Evolutionary conservation across 2,113 vertebrate species (phyloP).

Genomic region (Gavialis gangeticus): DNA sequence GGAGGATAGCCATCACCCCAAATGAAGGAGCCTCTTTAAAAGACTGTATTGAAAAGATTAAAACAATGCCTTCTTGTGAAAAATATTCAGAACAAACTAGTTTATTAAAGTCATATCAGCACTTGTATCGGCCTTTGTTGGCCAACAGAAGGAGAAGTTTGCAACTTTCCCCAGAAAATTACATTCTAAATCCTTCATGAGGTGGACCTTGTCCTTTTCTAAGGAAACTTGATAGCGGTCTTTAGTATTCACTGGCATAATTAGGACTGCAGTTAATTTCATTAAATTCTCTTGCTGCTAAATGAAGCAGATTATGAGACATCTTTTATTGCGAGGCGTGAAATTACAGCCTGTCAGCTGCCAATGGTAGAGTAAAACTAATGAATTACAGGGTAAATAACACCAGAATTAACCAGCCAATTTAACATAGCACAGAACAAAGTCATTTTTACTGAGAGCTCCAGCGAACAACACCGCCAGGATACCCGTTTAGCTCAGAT

Average conservation of each 20-base stretch:
- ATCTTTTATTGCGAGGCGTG: slow-evolving; percentile 99
- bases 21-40: not conserved
- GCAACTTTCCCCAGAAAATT: slow-evolving; percentile 90
- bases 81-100: slow-evolving; percentile 83
- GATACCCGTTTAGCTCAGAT: slow-evolving; percentile 18
- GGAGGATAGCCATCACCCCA: not conserved
- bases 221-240: slow-evolving; percentile 92
- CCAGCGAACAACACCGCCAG: slow-evolving; percentile 55
- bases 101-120: slow-evolving; percentile 77
- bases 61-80: slow-evolving; percentile 72
- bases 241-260: slow-evolving; percentile 99
- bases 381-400: slow-evolving; percentile 99
- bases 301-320: slow-evolving; percentile 99
- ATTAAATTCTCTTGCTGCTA: slow-evolving; percentile 99
- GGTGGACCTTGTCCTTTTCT: slow-evolving; percentile 91
- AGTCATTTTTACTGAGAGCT: slow-evolving; percentile 81
- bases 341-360: slow-evolving; percentile 99
- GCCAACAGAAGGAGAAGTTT: slow-evolving; percentile 74
- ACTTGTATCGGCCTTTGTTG: slow-evolving; percentile 58
- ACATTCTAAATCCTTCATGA: slow-evolving; percentile 85
- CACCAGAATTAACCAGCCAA: slow-evolving; percentile 97
- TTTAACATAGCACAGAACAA: slow-evolving; percentile 90
- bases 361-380: slow-evolving; percentile 94
- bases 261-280: slow-evolving; percentile 99
- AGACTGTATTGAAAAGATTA: slow-evolving; percentile 13